Conservation (phyloP, 1,140 invertebrate species). For the Euwallacea similis region DNA sequence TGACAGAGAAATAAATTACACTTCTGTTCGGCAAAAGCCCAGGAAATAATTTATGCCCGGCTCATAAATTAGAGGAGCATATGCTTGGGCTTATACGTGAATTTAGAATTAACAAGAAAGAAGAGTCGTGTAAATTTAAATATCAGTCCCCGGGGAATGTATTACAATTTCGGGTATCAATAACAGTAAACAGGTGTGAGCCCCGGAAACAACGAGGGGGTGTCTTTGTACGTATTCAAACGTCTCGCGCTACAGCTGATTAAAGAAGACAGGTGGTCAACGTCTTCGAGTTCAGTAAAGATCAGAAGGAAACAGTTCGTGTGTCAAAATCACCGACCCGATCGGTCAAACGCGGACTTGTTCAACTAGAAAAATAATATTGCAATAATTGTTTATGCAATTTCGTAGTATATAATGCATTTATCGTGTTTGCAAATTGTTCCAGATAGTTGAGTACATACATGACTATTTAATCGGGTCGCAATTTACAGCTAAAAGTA, state of each 20-base stretch:
- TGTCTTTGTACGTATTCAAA: constrained; percentile 36
- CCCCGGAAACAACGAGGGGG: constrained; percentile 28
- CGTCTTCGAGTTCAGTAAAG: too few relatives aligned
- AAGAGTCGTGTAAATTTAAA: constrained; percentile 29
- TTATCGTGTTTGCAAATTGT: constrained; percentile 33
- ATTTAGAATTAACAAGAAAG: constrained; percentile 19
- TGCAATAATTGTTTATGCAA: constrained; percentile 25
- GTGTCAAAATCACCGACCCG: neutral
- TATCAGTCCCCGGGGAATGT: constrained; percentile 19
- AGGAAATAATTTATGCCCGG: constrained; percentile 4
- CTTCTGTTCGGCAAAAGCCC: neutral
- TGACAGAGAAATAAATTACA: neutral
- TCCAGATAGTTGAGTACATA: constrained; percentile 14
- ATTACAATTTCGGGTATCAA: constrained; percentile 28
- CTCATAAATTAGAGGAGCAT: constrained; percentile 19
- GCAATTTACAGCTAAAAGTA: constrained; percentile 25
- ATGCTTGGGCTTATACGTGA: constrained; percentile 16
- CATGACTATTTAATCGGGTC: constrained; percentile 25
- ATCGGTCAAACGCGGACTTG: neutral
- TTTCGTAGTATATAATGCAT: constrained; percentile 28
- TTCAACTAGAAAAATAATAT: constrained; percentile 21
- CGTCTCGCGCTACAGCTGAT: constrained; percentile 29
- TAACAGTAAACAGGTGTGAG: constrained; percentile 30
- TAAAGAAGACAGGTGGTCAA: constrained; percentile 26
- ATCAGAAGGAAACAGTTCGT: neutral